Percentiles rank a stretch among this genome's conserved stretches.
phyloP scores from a whole-genome alignment of 2,797 vertebrate species.

The Heteromormyrus szaboi region DNA sequence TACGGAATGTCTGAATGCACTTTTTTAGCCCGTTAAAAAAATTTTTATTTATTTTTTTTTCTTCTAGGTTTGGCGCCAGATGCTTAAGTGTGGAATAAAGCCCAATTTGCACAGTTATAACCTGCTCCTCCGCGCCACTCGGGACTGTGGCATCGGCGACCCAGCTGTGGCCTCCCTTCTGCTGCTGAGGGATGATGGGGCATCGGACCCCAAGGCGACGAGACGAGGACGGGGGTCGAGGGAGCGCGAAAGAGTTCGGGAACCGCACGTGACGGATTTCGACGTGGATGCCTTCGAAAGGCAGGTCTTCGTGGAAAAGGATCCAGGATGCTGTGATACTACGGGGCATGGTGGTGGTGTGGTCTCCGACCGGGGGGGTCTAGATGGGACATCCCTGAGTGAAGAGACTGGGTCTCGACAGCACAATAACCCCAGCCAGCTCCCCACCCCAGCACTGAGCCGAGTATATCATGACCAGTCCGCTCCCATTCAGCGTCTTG shows the following conservation, averaged over 20 bases:
- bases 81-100: constrained; percentile 70
- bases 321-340: not conserved
- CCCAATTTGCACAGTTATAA: constrained; percentile 72
- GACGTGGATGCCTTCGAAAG: constrained; percentile 71
- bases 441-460: constrained; percentile 30
- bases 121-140: constrained; percentile 73
- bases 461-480: constrained; percentile 19
- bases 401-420: not conserved
- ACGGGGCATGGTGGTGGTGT: not conserved
- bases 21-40: not conserved
- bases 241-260: constrained; percentile 11
- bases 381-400: not conserved
- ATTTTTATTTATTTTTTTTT: not conserved
- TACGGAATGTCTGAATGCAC: not conserved
- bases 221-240: constrained; percentile 19
- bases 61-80: constrained; percentile 82
- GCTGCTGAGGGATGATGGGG: constrained; percentile 52
- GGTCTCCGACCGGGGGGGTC: not conserved
- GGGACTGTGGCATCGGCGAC: constrained; percentile 82
- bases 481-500: not conserved
- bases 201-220: constrained; percentile 7
- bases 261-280: constrained; percentile 15
- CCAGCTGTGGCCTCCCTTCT: constrained; percentile 55
- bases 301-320: constrained; percentile 58
- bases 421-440: not conserved